phyloP scores from a whole-genome alignment of 2,797 vertebrate species.

The Pangasius krempfi region DNA sequence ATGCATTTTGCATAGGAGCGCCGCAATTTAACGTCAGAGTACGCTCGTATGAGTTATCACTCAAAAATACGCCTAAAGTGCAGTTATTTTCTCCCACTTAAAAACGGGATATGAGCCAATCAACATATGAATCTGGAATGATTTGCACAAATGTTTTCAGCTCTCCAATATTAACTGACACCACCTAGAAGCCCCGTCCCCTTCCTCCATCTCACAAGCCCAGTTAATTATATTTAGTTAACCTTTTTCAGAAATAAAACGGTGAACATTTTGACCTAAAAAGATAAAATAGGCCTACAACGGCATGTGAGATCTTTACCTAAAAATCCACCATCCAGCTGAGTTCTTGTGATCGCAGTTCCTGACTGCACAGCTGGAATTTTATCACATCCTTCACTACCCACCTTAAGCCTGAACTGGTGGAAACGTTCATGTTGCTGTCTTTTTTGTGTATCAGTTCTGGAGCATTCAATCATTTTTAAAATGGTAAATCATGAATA shows the following conservation, averaged over 20 bases:
- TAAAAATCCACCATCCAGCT: not conserved
- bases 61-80: not conserved
- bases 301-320: not conserved
- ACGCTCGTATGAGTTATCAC: not conserved
- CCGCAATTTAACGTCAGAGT: not conserved
- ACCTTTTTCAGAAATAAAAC: not conserved
- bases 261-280: too few species aligned
- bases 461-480: too few species aligned
- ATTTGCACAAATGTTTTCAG: not conserved
- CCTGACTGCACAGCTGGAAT: not conserved
- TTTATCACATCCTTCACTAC: not conserved
- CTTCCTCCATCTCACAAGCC: not conserved
- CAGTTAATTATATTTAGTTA: not conserved
- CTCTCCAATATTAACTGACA: not conserved
- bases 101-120: not conserved
- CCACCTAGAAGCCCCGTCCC: not conserved
- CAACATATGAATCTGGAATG: not conserved
- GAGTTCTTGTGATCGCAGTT: not conserved
- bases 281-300: too few species aligned
- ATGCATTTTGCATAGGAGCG: not conserved
- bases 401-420: not conserved
- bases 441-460: not conserved
- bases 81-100: not conserved
- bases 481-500: too few species aligned
- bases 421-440: too few species aligned